Evolutionary conservation across 2,888 invertebrate genomes (phyloP).

Genomic region (Capitulum mitella): DNA sequence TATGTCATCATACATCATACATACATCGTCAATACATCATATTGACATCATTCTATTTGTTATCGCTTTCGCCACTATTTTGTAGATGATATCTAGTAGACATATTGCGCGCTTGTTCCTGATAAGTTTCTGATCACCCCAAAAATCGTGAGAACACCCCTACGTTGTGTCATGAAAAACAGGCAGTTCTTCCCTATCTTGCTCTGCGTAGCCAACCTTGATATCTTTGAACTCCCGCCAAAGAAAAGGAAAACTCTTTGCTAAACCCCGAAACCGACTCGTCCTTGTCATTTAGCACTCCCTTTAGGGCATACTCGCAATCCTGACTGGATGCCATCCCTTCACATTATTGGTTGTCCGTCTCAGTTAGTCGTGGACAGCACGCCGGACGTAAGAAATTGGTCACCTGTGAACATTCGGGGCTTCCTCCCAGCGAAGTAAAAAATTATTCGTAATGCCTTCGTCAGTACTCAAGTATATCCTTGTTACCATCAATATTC

Average conservation of each 20-base stretch:
- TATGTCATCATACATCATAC: too few species aligned
- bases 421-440: background rate
- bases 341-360: background rate
- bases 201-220: background rate
- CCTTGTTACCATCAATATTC: background rate
- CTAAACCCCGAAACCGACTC: background rate
- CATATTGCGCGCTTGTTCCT: background rate
- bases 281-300: background rate
- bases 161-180: background rate
- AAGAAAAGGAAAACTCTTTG: conserved; percentile 6
- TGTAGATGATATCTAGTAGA: background rate
- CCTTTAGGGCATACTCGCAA: background rate
- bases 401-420: background rate
- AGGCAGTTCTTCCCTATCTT: background rate
- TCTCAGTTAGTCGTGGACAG: background rate
- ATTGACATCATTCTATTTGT: background rate
- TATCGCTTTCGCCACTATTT: background rate
- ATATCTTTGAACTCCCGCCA: background rate
- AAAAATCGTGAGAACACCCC: background rate
- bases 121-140: background rate
- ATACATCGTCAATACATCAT: too few species aligned
- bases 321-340: background rate
- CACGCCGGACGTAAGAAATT: background rate
- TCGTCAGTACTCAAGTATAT: background rate
- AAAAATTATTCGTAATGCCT: background rate